Conservation (phyloP, 2,797 vertebrate genomes). For the Graptemys geographica region DNA sequence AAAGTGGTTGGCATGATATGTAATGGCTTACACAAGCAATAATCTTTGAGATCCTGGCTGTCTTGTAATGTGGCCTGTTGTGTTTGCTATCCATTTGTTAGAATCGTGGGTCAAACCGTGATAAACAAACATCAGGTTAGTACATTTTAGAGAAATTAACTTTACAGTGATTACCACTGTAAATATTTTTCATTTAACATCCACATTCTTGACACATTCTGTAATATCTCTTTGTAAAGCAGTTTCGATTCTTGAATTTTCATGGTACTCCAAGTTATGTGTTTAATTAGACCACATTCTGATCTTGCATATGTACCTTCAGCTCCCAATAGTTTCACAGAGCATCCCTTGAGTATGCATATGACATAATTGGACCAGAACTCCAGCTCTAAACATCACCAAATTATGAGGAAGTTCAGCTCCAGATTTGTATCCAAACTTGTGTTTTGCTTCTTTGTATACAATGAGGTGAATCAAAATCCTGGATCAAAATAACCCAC, state of each 20-base stretch:
- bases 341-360: neutral
- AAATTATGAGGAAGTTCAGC: neutral
- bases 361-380: neutral
- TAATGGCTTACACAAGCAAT: neutral
- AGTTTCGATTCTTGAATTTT: neutral
- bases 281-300: neutral
- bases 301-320: neutral
- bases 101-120: neutral
- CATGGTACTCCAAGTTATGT: neutral
- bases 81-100: neutral
- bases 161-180: neutral
- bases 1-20: neutral
- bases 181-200: neutral
- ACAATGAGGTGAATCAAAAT: neutral
- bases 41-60: neutral
- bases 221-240: neutral
- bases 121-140: neutral
- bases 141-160: neutral
- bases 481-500: neutral
- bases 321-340: neutral
- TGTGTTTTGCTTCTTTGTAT: neutral
- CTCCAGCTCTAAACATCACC: neutral
- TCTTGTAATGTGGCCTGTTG: neutral
- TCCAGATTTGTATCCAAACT: neutral
- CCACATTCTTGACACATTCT: neutral